These are phyloP conservation scores for Reticulitermes lucifugus DNA, from an alignment of 2,888 invertebrate species.

Conservation along the genomic window DNA sequence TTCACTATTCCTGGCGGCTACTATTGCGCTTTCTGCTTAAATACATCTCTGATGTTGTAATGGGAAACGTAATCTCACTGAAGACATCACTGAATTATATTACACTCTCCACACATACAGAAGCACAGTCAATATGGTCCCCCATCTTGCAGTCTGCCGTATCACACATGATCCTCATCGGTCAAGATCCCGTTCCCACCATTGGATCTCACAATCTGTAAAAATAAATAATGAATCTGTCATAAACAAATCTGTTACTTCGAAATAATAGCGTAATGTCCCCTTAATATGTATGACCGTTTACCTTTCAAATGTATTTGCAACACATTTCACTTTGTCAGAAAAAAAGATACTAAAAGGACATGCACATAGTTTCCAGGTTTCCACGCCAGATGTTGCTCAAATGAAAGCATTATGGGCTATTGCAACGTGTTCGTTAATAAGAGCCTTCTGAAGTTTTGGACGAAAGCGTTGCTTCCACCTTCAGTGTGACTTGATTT, in stretches of 20 bases:
- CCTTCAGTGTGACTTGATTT: too few species aligned
- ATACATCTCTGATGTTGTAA: not conserved
- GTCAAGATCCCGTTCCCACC: conserved; percentile 74
- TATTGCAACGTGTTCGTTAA: too few species aligned
- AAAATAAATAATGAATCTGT: conserved; percentile 56
- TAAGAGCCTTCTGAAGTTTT: too few species aligned
- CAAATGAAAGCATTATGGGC: too few species aligned
- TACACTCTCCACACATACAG: not conserved
- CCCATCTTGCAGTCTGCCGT: not conserved
- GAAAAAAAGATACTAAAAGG: not conserved
- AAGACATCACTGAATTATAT: not conserved
- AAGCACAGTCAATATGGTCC: conserved; percentile 11
- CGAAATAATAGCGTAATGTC: not conserved
- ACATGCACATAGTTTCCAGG: not conserved
- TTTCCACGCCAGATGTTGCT: too few species aligned
- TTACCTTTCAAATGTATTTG: not conserved
- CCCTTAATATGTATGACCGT: not conserved
- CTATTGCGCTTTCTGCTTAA: not conserved
- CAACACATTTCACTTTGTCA: not conserved
- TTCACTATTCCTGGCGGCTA: not conserved
- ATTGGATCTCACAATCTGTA: conserved; percentile 84
- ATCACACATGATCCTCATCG: conserved; percentile 86
- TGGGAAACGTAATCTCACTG: not conserved
- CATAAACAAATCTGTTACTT: not conserved
- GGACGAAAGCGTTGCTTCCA: too few species aligned